These are phyloP conservation scores for Enteromius treurensis DNA, from an alignment of 2,797 vertebrate species.

Conservation along the genomic window DNA sequence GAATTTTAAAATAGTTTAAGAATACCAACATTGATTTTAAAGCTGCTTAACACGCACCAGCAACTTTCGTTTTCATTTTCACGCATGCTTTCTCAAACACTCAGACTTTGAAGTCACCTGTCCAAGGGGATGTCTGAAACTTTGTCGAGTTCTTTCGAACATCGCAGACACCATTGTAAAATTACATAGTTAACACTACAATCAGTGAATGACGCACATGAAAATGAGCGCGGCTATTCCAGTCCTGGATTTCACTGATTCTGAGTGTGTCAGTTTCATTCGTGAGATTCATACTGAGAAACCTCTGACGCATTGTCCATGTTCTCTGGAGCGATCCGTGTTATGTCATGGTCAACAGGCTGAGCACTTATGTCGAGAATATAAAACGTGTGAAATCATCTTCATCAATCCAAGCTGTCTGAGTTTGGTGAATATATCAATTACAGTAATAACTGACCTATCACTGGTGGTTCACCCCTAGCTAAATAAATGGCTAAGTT, in stretches of 20 bases:
- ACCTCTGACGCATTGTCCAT: slow-evolving; percentile 30
- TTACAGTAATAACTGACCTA: slow-evolving; percentile 1
- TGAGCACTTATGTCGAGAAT: not conserved
- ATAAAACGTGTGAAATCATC: slow-evolving; percentile 23
- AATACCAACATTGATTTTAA: not conserved
- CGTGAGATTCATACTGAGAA: slow-evolving; percentile 27
- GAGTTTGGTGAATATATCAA: slow-evolving; percentile 10
- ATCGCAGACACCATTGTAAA: slow-evolving; percentile 6
- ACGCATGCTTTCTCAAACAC: not conserved
- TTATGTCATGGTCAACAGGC: slow-evolving; percentile 27
- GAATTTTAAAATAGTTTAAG: not conserved
- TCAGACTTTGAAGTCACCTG: not conserved
- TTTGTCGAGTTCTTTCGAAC: not conserved
- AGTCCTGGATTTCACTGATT: slow-evolving; percentile 16
- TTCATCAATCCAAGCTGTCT: slow-evolving; percentile 16
- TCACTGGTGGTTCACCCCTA: slow-evolving; percentile 18
- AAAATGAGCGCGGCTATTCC: slow-evolving; percentile 29
- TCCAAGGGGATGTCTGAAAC: not conserved
- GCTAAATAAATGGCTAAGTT: slow-evolving; percentile 40
- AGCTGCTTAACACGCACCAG: not conserved
- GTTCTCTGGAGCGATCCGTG: not conserved
- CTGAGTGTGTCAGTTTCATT: slow-evolving; percentile 6
- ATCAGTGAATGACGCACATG: slow-evolving; percentile 17
- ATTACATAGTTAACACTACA: slow-evolving; percentile 3
- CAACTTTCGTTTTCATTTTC: not conserved